phyloP scores from a whole-genome alignment of 2,888 invertebrate species.

The Chloroclystis v-ata region DNA sequence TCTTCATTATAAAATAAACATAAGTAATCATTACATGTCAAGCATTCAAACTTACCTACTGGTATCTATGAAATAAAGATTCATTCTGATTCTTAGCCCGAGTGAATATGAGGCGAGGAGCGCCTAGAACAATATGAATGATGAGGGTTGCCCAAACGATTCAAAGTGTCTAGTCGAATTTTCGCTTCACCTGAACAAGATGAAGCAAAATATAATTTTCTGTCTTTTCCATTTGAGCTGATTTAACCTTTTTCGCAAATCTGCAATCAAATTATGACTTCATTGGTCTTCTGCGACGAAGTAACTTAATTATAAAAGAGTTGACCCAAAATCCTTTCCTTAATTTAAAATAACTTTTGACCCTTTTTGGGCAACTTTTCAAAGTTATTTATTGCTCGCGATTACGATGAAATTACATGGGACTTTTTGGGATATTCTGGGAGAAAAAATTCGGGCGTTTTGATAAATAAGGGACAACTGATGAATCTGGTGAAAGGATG shows the following conservation, averaged over 20 bases:
- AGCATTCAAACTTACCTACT: too few relatives aligned
- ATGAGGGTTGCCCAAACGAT: too few relatives aligned
- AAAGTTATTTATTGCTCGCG: slow-evolving; percentile 27
- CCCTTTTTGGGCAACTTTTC: slow-evolving; percentile 29
- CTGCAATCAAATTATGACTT: slow-evolving; percentile 22
- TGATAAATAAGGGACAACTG: slow-evolving; percentile 11
- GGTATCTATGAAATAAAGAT: too few relatives aligned
- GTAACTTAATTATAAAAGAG: slow-evolving; percentile 36
- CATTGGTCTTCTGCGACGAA: slow-evolving; percentile 19
- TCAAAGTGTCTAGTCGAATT: too few relatives aligned
- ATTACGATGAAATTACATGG: slow-evolving; percentile 15
- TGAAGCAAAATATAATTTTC: too few relatives aligned
- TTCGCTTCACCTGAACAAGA: too few relatives aligned
- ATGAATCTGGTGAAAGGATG: slow-evolving; percentile 11
- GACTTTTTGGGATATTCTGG: slow-evolving; percentile 11
- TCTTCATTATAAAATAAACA: too few relatives aligned
- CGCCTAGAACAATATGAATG: too few relatives aligned
- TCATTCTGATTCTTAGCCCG: too few relatives aligned
- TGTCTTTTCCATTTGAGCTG: slow-evolving; percentile 6
- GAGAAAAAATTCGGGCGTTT: slow-evolving; percentile 11
- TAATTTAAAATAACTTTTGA: slow-evolving; percentile 32
- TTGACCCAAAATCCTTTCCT: slow-evolving; percentile 27
- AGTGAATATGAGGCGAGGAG: too few relatives aligned
- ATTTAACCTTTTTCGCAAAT: slow-evolving; percentile 9
- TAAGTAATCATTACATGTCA: too few relatives aligned